These are phyloP conservation scores for Tetranychus urticae DNA, from an alignment of 1,140 invertebrate species.

Conservation along the genomic window DNA sequence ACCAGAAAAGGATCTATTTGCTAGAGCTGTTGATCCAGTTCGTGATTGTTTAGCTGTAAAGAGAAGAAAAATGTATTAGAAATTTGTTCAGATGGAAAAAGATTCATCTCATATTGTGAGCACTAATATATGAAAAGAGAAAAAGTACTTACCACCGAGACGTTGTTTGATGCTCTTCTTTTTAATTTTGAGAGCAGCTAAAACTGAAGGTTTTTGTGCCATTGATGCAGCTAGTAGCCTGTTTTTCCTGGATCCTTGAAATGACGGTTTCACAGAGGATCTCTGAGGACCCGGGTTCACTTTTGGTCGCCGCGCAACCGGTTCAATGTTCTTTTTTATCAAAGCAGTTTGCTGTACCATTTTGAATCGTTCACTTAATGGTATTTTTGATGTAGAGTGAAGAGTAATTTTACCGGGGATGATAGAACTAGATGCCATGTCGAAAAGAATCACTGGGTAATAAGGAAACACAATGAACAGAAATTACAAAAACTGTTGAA, in stretches of 20 bases:
- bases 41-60: too few species aligned
- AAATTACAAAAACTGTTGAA: background rate
- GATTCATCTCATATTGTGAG: too few species aligned
- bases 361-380: slow-evolving; percentile 11
- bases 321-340: background rate
- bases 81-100: too few species aligned
- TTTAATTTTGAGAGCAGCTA: slow-evolving; percentile 23
- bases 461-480: background rate
- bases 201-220: slow-evolving; percentile 25
- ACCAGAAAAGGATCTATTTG: too few species aligned
- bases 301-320: slow-evolving; percentile 9
- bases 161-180: slow-evolving; percentile 8
- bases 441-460: background rate
- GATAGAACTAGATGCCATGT: background rate
- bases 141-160: background rate
- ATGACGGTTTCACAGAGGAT: slow-evolving; percentile 6
- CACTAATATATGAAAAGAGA: too few species aligned
- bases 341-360: background rate
- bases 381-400: slow-evolving; percentile 7
- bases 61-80: too few species aligned
- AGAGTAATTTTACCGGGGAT: background rate
- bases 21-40: too few species aligned
- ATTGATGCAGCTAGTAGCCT: slow-evolving; percentile 26
- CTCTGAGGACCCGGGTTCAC: slow-evolving; percentile 13
- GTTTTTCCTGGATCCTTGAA: slow-evolving; percentile 22